These are phyloP conservation scores for Drosophila acutilabella DNA, from an alignment of 2,888 invertebrate genomes.

Conservation along the genomic window DNA sequence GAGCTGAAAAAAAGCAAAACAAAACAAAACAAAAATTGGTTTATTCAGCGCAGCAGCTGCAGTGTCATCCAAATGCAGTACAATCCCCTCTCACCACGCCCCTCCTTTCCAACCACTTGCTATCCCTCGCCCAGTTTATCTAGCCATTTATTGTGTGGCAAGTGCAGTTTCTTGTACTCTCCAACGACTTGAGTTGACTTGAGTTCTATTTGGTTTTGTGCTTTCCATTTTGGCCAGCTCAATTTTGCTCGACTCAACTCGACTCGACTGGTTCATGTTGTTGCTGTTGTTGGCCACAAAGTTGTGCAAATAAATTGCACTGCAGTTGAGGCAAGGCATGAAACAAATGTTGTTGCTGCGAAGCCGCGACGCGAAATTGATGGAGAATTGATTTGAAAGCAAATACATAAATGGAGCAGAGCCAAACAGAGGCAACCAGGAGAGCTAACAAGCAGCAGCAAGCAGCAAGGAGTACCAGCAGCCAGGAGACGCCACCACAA, in stretches of 20 bases:
- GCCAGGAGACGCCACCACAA: conserved; percentile 3
- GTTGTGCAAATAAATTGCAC: conserved; percentile 76
- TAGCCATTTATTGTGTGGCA: conserved; percentile 74
- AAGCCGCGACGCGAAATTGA: conserved; percentile 70
- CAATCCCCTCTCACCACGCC: not conserved
- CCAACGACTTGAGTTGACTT: conserved; percentile 39
- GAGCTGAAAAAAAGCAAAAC: not conserved
- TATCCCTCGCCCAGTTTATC: conserved; percentile 52
- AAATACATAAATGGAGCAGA: conserved; percentile 78
- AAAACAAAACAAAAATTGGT: conserved; percentile 8
- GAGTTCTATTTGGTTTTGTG: conserved; percentile 61
- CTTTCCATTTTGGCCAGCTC: conserved; percentile 50
- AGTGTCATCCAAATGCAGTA: conserved; percentile 17
- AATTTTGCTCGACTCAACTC: conserved; percentile 36
- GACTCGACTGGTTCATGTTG: conserved; percentile 16
- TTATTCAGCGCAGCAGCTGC: conserved; percentile 31
- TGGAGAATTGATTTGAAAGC: conserved; percentile 80
- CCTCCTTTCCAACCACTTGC: too few species aligned
- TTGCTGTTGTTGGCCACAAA: conserved; percentile 35
- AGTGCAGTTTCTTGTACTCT: conserved; percentile 72
- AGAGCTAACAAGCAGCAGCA: not conserved
- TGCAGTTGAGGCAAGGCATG: conserved; percentile 40
- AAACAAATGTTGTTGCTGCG: conserved; percentile 71
- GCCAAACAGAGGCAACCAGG: conserved; percentile 8
- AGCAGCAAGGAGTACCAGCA: too few species aligned